A percentile compares a stretch with the other conserved stretches of the same genome.
phyloP scores from a whole-genome alignment of 2,888 invertebrate species.

The Hydroisotoma schaefferi region DNA sequence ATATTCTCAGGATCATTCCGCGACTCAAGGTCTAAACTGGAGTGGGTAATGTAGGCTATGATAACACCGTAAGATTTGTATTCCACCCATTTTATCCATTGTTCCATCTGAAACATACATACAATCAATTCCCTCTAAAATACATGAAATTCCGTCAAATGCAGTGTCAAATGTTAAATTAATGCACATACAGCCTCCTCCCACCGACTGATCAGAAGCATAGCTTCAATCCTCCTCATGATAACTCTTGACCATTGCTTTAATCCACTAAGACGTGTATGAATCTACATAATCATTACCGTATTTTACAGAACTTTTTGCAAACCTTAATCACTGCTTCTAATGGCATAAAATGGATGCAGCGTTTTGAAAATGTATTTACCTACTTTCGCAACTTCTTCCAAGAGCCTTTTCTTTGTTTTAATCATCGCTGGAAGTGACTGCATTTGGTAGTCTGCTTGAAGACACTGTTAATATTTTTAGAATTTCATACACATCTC shows the following conservation, averaged over 20 bases:
- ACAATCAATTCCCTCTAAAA: no score
- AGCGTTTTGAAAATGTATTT: background rate
- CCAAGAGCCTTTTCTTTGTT: constrained; percentile 20
- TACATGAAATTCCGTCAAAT: no score
- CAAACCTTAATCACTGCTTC: background rate
- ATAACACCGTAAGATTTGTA: constrained; percentile 43
- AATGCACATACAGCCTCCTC: constrained; percentile 39
- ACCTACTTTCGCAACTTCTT: constrained; percentile 26
- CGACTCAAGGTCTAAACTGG: constrained; percentile 32
- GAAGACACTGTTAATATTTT: constrained; percentile 5
- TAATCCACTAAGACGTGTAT: constrained; percentile 33
- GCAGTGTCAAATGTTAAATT: no score
- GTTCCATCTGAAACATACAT: constrained; percentile 31
- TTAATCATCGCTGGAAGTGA: constrained; percentile 18
- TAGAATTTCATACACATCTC: background rate
- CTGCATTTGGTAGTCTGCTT: constrained; percentile 27
- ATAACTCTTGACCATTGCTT: constrained; percentile 36
- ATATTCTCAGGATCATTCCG: constrained; percentile 33
- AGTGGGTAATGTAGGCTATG: constrained; percentile 40
- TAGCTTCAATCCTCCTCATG: constrained; percentile 34
- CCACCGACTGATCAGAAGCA: constrained; percentile 44
- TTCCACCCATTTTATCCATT: constrained; percentile 46
- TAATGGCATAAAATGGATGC: no score
- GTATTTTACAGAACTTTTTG: background rate
- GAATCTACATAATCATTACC: constrained; percentile 22